These are phyloP conservation scores for Valencia hispanica DNA, from an alignment of 2,797 vertebrate genomes.

Conservation along the genomic window DNA sequence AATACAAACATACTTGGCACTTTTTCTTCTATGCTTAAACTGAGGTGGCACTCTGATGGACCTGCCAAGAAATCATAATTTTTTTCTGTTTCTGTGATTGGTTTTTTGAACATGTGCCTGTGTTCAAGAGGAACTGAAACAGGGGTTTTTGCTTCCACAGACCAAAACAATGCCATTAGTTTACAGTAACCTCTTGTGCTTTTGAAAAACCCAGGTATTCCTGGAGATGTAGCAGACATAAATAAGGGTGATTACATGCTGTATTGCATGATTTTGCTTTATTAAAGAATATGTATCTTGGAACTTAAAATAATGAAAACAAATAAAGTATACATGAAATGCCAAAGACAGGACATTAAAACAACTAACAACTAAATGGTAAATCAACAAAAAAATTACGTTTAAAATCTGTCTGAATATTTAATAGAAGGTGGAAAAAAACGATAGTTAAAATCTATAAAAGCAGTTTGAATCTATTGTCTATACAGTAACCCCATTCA, in stretches of 20 bases:
- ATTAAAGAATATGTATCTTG: background rate
- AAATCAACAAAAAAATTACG: too few relatives aligned
- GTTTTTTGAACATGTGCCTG: background rate
- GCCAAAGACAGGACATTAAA: background rate
- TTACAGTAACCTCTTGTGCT: constrained; percentile 32
- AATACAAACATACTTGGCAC: background rate
- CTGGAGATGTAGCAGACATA: constrained; percentile 1
- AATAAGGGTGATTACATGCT: background rate
- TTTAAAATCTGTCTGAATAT: too few relatives aligned
- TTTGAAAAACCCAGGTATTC: constrained; percentile 14
- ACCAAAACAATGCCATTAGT: constrained; percentile 13
- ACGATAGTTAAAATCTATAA: too few relatives aligned
- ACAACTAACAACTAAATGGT: too few relatives aligned
- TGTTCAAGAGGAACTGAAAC: background rate
- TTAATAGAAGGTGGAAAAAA: too few relatives aligned
- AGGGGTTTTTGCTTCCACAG: background rate
- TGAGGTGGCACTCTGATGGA: background rate
- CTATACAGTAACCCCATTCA: background rate
- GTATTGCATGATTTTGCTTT: background rate
- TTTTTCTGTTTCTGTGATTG: background rate
- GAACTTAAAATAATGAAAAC: background rate
- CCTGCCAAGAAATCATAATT: background rate
- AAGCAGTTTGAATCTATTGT: background rate
- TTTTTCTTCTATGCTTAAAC: background rate
- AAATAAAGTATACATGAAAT: too few relatives aligned